Base-by-base conservation (phyloP, 1,140 invertebrate species). In the Gonioctena quinquepunctata region DNA sequence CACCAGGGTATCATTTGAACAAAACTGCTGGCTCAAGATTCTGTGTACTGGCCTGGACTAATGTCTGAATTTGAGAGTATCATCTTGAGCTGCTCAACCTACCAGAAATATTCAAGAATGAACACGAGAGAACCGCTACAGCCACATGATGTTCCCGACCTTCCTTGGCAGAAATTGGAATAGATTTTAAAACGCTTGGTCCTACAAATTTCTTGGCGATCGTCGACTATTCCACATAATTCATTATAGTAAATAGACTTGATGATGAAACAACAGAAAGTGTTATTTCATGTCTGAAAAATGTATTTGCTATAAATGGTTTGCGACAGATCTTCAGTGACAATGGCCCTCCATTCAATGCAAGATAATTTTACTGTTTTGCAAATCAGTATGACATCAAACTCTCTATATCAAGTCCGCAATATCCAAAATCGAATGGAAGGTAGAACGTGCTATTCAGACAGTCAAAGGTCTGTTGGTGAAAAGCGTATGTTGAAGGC, bases 341-440 rank as follows among this genome's bases (percentile, higher is more conserved):
- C 73, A 82, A 84, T 74, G 83, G 80, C 25, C 80, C 83, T 4
- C 79, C 84, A 49, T 87, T 86, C 71, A 78, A 74, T 3, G 83
- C 80, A 13, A 54, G 71, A 52, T 77, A 84, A 72, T 86, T 86
- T 70, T 59, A 69, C 71, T 28, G 69, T 1, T 87, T 87, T 76
- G 59, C 79, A 26, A 70, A 56, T 56, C 33, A 76, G 61, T 84
- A 84, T 78, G 78, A 80, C 6, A 83, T 86, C 62, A 63, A 77
- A 26, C 79, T 82, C 22, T 65, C 77, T 52, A 80, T 77, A 26
- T 79, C 79, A n/a, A 80, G 80, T 69, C 79, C 84, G 54, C 75
- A 78, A n/a, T 81, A 84, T 79, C 75, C 82, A 13, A 79, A 83
- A 68, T 79, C 79, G 6, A 86, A 86, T 74, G 84, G 86, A 2